These are phyloP conservation scores for Cryptotis parvus DNA, from an alignment of 2,113 vertebrate genomes.

Conservation along the genomic window DNA sequence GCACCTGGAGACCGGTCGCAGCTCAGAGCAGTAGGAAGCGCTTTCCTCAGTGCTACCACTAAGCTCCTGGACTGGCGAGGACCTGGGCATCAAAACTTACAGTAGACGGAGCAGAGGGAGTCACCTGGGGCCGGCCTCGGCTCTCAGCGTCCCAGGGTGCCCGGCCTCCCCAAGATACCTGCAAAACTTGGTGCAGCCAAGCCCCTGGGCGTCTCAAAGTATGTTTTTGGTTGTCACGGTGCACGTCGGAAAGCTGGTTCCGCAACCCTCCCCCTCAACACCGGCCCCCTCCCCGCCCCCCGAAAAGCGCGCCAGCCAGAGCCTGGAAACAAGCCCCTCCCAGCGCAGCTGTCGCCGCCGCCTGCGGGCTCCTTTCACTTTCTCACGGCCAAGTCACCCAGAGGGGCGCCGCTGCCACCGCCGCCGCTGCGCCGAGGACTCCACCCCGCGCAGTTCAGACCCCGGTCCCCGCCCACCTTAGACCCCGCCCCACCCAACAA, in stretches of 20 bases:
- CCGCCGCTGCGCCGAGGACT: conserved; percentile 63
- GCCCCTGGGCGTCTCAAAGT: conserved; percentile 37
- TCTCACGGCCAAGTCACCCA: conserved; percentile 84
- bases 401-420: conserved; percentile 77
- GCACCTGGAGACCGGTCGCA: conserved; percentile 37
- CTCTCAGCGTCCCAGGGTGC: not conserved
- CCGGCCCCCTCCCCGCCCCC: not conserved
- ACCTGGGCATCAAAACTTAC: not conserved
- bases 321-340: conserved; percentile 76
- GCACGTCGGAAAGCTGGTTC: not conserved
- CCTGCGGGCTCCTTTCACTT: conserved; percentile 84
- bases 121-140: not conserved
- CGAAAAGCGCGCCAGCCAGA: not conserved
- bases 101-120: not conserved
- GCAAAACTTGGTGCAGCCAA: not conserved
- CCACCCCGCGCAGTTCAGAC: conserved; percentile 61
- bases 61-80: not conserved
- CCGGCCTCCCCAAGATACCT: conserved; percentile 30
- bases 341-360: conserved; percentile 82
- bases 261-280: not conserved
- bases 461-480: conserved; percentile 16
- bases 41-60: not conserved
- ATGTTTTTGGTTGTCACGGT: conserved; percentile 41
- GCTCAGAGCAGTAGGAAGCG: not conserved
- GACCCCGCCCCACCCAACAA: conserved; percentile 55